These are phyloP conservation scores for Gryon sp. DNA, from an alignment of 1,140 invertebrate genomes.

Conservation along the genomic window DNA sequence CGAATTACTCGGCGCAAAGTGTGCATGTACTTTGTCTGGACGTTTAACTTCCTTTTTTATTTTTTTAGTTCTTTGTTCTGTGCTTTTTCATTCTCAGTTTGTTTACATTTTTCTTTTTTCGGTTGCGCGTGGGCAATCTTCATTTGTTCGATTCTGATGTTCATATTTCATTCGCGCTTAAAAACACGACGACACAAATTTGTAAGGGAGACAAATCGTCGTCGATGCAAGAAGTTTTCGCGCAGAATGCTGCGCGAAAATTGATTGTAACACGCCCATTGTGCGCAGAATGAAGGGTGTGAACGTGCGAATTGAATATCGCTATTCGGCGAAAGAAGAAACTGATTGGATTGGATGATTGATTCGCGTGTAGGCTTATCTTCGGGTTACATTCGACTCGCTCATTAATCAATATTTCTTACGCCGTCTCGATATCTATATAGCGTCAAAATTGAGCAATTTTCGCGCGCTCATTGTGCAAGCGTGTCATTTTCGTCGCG, in stretches of 20 bases:
- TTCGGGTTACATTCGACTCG: slow-evolving; percentile 9
- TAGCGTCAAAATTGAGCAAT: slow-evolving; percentile 29
- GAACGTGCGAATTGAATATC: slow-evolving; percentile 40
- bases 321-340: slow-evolving; percentile 14
- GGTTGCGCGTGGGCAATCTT: no score
- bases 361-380: slow-evolving; percentile 38
- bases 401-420: slow-evolving; percentile 50
- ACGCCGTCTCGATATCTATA: background rate
- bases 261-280: slow-evolving; percentile 3
- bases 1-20: slow-evolving; percentile 33
- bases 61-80: no score
- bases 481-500: background rate
- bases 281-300: slow-evolving; percentile 19
- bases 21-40: slow-evolving; percentile 20
- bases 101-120: no score
- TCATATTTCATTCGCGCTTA: slow-evolving; percentile 11
- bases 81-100: no score
- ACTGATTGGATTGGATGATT: slow-evolving; percentile 33
- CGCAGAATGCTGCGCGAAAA: slow-evolving; percentile 7
- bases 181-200: background rate
- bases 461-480: slow-evolving; percentile 24
- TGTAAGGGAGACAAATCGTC: background rate
- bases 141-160: background rate
- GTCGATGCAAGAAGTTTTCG: background rate
- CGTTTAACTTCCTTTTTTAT: no score